Evolutionary conservation across 2,797 vertebrate species (phyloP).

Genomic region (Gambelia wislizenii): DNA sequence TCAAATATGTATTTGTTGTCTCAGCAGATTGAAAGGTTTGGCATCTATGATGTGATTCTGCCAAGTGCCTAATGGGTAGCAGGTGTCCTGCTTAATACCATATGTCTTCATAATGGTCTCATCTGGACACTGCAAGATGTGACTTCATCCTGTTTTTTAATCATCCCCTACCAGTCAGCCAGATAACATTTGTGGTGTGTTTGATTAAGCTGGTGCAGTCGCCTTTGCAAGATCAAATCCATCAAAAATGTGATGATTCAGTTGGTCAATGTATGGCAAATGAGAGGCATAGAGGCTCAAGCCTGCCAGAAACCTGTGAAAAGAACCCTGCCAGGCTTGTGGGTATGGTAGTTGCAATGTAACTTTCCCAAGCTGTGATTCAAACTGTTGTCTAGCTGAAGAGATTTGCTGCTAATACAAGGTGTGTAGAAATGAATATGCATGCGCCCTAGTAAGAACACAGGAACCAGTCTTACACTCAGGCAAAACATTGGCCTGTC

Average conservation of each 20-base stretch:
- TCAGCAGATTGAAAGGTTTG: no score
- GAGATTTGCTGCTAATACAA: not conserved
- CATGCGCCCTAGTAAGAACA: no score
- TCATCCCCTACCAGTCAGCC: conserved; percentile 20
- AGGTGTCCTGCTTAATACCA: not conserved
- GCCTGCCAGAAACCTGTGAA: not conserved
- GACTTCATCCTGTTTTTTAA: conserved; percentile 11
- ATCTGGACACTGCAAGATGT: not conserved
- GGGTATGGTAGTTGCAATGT: no score
- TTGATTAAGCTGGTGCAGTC: not conserved
- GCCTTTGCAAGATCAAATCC: not conserved
- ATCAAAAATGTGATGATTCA: not conserved
- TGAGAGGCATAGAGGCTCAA: not conserved
- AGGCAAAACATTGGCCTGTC: not conserved
- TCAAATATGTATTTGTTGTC: no score
- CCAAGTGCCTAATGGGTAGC: not conserved
- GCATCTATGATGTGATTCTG: no score
- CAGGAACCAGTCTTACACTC: no score
- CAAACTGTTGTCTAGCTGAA: no score
- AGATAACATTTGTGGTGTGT: conserved; percentile 42
- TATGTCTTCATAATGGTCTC: not conserved
- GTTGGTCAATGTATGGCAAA: not conserved
- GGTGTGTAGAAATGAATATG: not conserved
- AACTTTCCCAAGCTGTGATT: no score
- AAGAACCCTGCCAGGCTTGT: no score